phyloP scores from a whole-genome alignment of 1,140 invertebrate genomes.

The Temnothorax nylanderi region DNA sequence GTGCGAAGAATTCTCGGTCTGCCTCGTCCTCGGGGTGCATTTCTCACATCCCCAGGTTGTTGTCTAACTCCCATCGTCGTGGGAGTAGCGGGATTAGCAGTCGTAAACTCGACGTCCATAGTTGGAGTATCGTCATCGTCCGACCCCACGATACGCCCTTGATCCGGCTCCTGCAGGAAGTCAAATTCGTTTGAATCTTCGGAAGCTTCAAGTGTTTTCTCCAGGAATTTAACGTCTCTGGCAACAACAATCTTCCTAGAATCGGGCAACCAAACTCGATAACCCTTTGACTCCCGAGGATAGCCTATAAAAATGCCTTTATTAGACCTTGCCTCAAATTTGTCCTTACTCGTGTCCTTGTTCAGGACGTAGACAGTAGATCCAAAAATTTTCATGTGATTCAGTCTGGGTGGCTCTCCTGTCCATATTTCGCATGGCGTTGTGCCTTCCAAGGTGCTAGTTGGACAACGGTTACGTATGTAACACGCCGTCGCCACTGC shows the following conservation, averaged over 20 bases:
- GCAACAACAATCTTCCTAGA: neutral
- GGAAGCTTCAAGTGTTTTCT: neutral
- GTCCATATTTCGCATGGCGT: conserved; percentile 8
- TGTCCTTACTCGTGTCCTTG: neutral
- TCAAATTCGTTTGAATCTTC: no score
- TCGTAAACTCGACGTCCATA: no score
- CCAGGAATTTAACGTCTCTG: conserved; percentile 27
- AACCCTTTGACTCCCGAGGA: conserved; percentile 7
- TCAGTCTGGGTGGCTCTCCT: neutral
- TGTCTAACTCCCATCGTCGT: no score
- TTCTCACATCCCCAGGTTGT: no score
- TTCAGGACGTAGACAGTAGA: conserved; percentile 11
- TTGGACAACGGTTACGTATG: conserved; percentile 24
- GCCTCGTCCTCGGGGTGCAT: no score
- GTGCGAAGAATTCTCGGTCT: no score
- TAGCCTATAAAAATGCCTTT: conserved; percentile 12
- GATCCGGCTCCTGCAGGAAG: no score
- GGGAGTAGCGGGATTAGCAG: no score
- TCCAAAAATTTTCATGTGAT: conserved; percentile 19
- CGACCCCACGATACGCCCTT: no score
- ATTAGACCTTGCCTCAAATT: neutral
- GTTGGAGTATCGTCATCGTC: no score
- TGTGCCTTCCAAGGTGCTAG: neutral
- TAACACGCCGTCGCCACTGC: conserved; percentile 20
- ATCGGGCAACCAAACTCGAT: neutral